A percentile compares a stretch with the other conserved stretches of the same genome.
Evolutionary conservation across 2,888 invertebrate species (phyloP).

Genomic region (Sicus ferrugineus): DNA sequence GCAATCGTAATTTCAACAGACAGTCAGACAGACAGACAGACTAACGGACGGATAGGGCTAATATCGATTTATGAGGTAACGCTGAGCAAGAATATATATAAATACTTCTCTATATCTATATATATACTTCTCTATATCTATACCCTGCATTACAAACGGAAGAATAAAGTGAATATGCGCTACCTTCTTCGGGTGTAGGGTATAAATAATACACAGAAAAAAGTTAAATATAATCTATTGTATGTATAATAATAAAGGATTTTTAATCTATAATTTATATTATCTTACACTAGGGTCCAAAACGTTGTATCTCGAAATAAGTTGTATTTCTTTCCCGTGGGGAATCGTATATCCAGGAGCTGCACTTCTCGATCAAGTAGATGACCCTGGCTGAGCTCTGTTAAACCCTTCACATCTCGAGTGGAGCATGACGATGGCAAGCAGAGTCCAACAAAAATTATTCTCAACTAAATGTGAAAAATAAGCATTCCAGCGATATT

Average conservation of each 20-base stretch:
- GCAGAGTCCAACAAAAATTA: constrained; percentile 79
- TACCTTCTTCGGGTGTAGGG: no score
- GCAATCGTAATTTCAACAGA: neutral
- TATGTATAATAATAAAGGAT: no score
- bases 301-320: constrained; percentile 77
- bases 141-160: no score
- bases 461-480: constrained; percentile 70
- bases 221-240: no score
- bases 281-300: constrained; percentile 72
- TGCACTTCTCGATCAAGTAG: constrained; percentile 65
- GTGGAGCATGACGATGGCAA: constrained; percentile 75
- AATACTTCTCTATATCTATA: no score
- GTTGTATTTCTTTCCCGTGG: constrained; percentile 72
- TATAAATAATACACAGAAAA: no score
- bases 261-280: neutral
- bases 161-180: no score
- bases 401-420: constrained; percentile 69
- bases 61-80: no score
- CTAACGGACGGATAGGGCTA: no score
- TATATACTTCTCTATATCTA: no score
- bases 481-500: neutral
- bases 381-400: constrained; percentile 68
- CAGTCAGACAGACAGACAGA: neutral
- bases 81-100: no score
- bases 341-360: constrained; percentile 74